A percentile compares a stretch with the other conserved stretches of the same genome.
Conservation (phyloP, 2,113 vertebrate genomes). For the Shinisaurus crocodilurus region DNA sequence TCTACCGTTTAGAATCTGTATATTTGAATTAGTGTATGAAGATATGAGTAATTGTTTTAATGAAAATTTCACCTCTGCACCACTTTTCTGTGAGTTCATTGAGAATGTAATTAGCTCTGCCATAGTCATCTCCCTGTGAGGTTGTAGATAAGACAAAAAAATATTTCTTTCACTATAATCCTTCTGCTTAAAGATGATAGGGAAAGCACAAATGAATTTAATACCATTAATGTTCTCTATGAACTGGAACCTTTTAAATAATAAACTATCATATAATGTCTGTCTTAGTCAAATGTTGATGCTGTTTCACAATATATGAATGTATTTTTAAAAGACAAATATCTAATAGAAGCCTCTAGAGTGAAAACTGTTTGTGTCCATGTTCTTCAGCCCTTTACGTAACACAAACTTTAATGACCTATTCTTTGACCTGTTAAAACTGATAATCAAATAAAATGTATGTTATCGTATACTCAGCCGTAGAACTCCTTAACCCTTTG, state of each 20-base stretch:
- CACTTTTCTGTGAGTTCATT: conserved; percentile 64
- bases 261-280: conserved; percentile 62
- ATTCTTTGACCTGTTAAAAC: conserved; percentile 57
- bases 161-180: conserved; percentile 69
- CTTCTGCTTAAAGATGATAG: conserved; percentile 76
- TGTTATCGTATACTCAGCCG: conserved; percentile 1
- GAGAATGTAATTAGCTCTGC: conserved; percentile 75
- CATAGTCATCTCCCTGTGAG: conserved; percentile 67
- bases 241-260: conserved; percentile 68
- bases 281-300: conserved; percentile 63
- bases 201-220: conserved; percentile 66
- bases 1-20: conserved; percentile 52
- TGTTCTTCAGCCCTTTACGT: conserved; percentile 32
- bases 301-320: conserved; percentile 56
- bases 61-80: conserved; percentile 73
- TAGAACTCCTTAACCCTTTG: background rate
- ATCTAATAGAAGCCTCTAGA: conserved; percentile 3
- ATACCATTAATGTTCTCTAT: conserved; percentile 62
- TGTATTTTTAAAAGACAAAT: conserved; percentile 29
- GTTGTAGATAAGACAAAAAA: conserved; percentile 73
- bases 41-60: conserved; percentile 77
- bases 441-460: conserved; percentile 34
- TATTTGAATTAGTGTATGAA: conserved; percentile 65
- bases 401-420: conserved; percentile 25
- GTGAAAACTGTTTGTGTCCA: background rate